Evolutionary conservation across 1,140 invertebrate species (phyloP), one percentile per base, ranked within the genome.

Genomic region (Hyposmocoma kahamanoa): DNA sequence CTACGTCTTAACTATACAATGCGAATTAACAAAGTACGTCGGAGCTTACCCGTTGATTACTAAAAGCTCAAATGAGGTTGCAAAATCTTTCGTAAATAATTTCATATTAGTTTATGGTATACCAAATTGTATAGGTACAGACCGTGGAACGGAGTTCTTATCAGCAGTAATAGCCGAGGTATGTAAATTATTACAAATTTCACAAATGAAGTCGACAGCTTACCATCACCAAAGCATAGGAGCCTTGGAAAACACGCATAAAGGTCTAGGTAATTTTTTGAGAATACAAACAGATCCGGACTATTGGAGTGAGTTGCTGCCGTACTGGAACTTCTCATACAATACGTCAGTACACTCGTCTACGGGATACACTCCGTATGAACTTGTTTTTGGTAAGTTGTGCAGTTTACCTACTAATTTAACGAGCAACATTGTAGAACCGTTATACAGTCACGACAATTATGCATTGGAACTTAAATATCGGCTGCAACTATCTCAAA

Each of bases 1-100:
- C 3, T 44, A 44, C 13, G 32, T 44, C 11, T 30, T 44, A 13
- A 44, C 24, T 30, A 8, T 44, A 3, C 42, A 44, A 11, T 44
- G 42, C 15, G 42, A 44, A 3, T 18, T 44, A 30, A 8, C 42
- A 3, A 44, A 44, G 18, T 44, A 44, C 9, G 24, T 30, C 11
- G 22, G 19, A n/a, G 42, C 42, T 15, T 44, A 30, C 18, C 42
- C 42, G 9, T 18, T 44, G 3, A 4, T 17, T 10, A 17, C 42
- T 6, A 30, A 44, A 18, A 18, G 18, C n/a, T 15, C 24, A 19
- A 17, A 17, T 13, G 9, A 17, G 8, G 38, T 41, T 9, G 38
- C 38, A 1, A 21, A 8, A 21, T 11, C 18, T 2, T 41, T 41
- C 19, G 38, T 41, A 11, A 3, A 30, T 18, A 44, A 30, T 18